Evolutionary conservation across 2,797 vertebrate genomes (phyloP).

Genomic region (Arremon aurantiirostris): DNA sequence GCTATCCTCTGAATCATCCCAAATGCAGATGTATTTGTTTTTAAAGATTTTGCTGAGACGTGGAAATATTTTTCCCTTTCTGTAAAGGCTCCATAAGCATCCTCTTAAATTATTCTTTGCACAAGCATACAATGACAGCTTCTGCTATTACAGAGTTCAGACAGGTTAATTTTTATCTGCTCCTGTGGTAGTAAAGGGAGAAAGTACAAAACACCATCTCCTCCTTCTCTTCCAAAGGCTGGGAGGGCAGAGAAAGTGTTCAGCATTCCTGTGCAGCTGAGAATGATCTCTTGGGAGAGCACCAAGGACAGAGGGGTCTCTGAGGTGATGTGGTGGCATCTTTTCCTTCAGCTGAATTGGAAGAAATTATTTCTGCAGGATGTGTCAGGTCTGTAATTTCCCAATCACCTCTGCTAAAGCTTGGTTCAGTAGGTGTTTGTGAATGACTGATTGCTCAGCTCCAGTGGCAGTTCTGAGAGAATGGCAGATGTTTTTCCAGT

Average conservation of each 20-base stretch:
- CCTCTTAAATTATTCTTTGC: not conserved
- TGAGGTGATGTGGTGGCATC: not conserved
- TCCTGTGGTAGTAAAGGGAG: not conserved
- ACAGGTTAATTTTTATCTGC: slow-evolving; percentile 24
- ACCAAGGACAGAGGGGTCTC: not conserved
- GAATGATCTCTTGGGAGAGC: not conserved
- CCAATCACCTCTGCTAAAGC: not conserved
- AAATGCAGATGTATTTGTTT: slow-evolving; percentile 53
- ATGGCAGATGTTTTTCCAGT: not conserved
- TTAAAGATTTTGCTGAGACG: slow-evolving; percentile 41
- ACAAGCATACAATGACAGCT: not conserved
- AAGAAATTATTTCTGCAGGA: not conserved
- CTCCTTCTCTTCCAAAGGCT: not conserved
- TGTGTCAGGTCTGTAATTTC: not conserved
- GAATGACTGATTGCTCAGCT: not conserved
- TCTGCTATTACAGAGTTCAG: not conserved
- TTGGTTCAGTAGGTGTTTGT: not conserved
- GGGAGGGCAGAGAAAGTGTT: not conserved
- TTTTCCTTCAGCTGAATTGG: not conserved
- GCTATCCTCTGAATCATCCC: slow-evolving; percentile 28
- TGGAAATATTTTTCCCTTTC: not conserved
- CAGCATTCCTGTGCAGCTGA: not conserved
- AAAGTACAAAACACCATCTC: not conserved
- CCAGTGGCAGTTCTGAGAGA: not conserved
- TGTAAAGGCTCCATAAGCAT: not conserved